Percentiles rank a stretch among this genome's conserved stretches.
phyloP scores from a whole-genome alignment of 1,140 invertebrate species.

The Pseudomyrmex pallidus region DNA sequence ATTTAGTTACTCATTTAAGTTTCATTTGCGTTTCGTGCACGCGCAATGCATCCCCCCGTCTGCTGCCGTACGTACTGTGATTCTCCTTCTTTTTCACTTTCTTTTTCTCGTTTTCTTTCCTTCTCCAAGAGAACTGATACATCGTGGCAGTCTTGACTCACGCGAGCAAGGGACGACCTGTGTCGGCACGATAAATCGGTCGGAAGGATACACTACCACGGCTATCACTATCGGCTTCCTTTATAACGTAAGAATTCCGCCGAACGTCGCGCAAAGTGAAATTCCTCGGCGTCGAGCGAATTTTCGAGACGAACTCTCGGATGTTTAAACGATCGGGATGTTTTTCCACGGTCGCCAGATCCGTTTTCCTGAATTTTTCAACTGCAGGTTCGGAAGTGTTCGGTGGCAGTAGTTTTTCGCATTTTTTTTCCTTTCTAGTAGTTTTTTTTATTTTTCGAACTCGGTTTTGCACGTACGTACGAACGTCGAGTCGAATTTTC shows the following conservation, averaged over 20 bases:
- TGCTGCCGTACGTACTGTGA: neutral
- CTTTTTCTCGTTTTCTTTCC: neutral
- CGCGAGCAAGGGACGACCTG: slow-evolving; percentile 59
- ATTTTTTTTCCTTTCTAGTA: neutral
- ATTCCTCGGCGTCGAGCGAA: slow-evolving; percentile 25
- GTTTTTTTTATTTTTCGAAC: neutral
- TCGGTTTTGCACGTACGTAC: too few relatives aligned
- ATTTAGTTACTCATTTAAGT: slow-evolving; percentile 74
- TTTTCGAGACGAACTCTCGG: neutral
- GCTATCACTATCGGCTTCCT: slow-evolving; percentile 55
- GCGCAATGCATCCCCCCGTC: slow-evolving; percentile 29
- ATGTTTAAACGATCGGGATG: neutral
- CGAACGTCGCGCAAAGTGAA: slow-evolving; percentile 47
- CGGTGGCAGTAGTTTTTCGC: neutral
- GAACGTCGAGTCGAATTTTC: neutral
- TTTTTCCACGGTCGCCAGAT: neutral
- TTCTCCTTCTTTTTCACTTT: slow-evolving; percentile 38
- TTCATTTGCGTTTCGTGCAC: slow-evolving; percentile 70
- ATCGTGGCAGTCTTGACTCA: slow-evolving; percentile 27
- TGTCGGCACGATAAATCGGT: slow-evolving; percentile 57
- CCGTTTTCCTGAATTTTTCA: slow-evolving; percentile 33
- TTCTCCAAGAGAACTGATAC: neutral
- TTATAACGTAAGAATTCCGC: slow-evolving; percentile 39
- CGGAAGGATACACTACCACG: slow-evolving; percentile 55
- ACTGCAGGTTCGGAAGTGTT: neutral